Evolutionary conservation across 2,888 invertebrate species (phyloP).

Genomic region (Lasioglossum morio): DNA sequence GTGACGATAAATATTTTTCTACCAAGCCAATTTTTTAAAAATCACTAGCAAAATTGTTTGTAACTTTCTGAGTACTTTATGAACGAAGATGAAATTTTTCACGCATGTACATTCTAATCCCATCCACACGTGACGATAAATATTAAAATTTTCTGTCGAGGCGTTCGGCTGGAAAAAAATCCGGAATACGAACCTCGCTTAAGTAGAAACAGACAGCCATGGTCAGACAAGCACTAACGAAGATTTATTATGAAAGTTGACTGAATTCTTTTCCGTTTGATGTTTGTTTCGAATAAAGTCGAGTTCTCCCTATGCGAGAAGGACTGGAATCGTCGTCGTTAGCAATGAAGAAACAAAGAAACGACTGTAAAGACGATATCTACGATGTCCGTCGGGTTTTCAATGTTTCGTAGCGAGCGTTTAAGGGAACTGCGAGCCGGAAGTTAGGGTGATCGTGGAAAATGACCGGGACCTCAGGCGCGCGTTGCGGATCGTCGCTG

Average conservation of each 20-base stretch:
- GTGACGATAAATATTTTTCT: not conserved
- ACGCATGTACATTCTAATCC: not conserved
- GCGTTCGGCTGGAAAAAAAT: not conserved
- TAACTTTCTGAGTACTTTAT: no score
- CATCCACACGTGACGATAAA: not conserved
- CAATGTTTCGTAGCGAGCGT: slow-evolving; percentile 25
- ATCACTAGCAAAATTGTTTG: not conserved
- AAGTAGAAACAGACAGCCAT: not conserved
- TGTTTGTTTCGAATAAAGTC: not conserved
- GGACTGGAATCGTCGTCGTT: not conserved
- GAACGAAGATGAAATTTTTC: not conserved
- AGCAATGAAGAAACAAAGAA: not conserved
- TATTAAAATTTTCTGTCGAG: not conserved
- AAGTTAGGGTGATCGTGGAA: slow-evolving; percentile 35
- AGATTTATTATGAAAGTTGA: not conserved
- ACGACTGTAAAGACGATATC: not conserved
- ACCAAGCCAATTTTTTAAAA: not conserved
- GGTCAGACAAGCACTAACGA: not conserved
- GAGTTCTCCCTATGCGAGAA: no score
- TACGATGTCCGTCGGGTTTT: not conserved
- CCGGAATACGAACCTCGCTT: not conserved
- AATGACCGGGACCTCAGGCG: slow-evolving; percentile 22
- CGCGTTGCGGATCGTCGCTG: slow-evolving; percentile 7
- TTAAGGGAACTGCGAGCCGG: slow-evolving; percentile 37
- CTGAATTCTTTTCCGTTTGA: not conserved